Base-by-base conservation (phyloP, 1,140 invertebrate species). In the Drusus annulatus region DNA sequence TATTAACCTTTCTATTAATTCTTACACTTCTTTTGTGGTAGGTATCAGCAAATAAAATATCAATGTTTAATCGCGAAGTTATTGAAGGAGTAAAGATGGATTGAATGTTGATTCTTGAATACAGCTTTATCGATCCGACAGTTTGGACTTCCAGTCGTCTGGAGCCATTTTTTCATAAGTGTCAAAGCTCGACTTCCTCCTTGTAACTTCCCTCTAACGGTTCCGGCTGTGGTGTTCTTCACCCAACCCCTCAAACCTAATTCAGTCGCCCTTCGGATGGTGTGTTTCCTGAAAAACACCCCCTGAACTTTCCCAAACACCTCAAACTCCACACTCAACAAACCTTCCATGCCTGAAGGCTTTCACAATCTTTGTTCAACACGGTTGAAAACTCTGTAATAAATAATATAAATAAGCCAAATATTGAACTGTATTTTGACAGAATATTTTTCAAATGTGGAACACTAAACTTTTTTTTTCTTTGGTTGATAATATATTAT, bases 181-280 rank as follows among this genome's bases (percentile, higher is more conserved):
- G 88, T 87, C 16, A 94, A 86, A 68, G 90, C 89, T 0, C 88
- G 85, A 51, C 86, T 82, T 0, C 87, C 84, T 15, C 93, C 94
- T 87, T 94, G 92, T 17, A 94, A 81, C 77, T 89, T 87, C 2
- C 94, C 94, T 54, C 90, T 85, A 0, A 94, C 93, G 8, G 93
- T 94, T 0, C 91, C 91, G 79, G 87, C 84, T 6, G 88, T 84
- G 3, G 93, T 94, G 84, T 94, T 94, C 89, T 90, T 92, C 68
- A 92, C 92, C 92, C 93, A 94, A 62, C 94, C 93, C 81, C 91
- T 90, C 2, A 94, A 84, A 4, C 91, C 89, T 0, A 92, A 86
- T 56, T 90, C 85, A 2, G 86, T 86, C 5, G 92, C 93, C 85
- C 90, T 90, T 50, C 86, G 88, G 80, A 92, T 88, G 0, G 93